These are phyloP conservation scores for Apeira syringaria DNA, from an alignment of 2,888 invertebrate genomes.

Conservation along the genomic window DNA sequence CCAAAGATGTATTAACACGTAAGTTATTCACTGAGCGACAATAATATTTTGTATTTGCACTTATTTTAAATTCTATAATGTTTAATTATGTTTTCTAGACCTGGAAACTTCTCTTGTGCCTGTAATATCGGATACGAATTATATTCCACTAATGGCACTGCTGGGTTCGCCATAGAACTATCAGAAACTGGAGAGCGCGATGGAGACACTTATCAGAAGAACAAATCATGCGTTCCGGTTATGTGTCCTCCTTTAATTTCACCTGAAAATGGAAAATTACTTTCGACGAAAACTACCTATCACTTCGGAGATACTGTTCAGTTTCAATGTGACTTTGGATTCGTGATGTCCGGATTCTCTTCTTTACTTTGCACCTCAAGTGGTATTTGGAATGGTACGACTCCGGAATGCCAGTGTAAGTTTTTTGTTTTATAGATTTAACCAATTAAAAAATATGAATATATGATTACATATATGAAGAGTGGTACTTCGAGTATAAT, in stretches of 20 bases:
- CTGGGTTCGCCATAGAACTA: conserved; percentile 91
- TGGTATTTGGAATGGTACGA: conserved; percentile 96
- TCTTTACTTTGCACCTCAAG: conserved; percentile 93
- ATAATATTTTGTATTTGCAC: neutral
- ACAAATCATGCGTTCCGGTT: conserved; percentile 97
- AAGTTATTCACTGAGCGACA: conserved; percentile 38
- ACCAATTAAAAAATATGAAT: neutral
- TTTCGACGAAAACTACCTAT: conserved; percentile 91
- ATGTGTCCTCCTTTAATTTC: conserved; percentile 91
- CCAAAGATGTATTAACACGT: conserved; percentile 94
- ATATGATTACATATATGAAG: too few species aligned
- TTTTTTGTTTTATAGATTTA: neutral
- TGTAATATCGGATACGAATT: conserved; percentile 97
- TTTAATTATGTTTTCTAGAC: conserved; percentile 66
- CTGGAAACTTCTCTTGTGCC: conserved; percentile 93
- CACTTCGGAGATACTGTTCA: conserved; percentile 95
- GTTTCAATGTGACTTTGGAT: conserved; percentile 98
- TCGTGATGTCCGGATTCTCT: conserved; percentile 94
- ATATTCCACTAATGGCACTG: conserved; percentile 94
- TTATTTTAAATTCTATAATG: neutral
- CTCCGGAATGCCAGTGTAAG: conserved; percentile 97
- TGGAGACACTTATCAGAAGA: conserved; percentile 94
- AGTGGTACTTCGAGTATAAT: neutral
- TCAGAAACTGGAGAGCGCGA: conserved; percentile 94
- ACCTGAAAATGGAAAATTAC: conserved; percentile 93